Percentiles rank a stretch among this genome's conserved stretches.
phyloP scores from a whole-genome alignment of 2,888 invertebrate species.

The Erebia ligea region DNA sequence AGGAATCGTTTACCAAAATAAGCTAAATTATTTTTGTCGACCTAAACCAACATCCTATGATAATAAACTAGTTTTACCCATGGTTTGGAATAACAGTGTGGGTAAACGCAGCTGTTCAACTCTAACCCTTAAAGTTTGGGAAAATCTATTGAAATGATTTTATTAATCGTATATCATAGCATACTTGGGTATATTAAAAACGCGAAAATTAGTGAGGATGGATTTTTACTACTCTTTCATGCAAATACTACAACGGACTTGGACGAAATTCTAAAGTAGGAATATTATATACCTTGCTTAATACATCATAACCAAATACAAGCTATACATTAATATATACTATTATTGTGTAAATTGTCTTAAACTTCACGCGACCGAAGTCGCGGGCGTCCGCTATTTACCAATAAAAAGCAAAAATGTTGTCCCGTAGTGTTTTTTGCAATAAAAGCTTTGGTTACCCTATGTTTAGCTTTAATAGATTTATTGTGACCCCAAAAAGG shows the following conservation, averaged over 20 bases:
- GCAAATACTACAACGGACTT: no score
- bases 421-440: background rate
- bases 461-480: slow-evolving; percentile 23
- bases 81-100: background rate
- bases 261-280: no score
- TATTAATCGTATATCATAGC: background rate
- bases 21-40: background rate
- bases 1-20: background rate
- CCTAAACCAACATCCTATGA: background rate
- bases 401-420: no score
- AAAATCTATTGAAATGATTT: background rate
- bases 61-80: background rate
- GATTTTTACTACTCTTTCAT: no score
- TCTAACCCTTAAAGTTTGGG: background rate
- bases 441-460: slow-evolving; percentile 9
- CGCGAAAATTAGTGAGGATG: no score
- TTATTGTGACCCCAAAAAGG: slow-evolving; percentile 30
- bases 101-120: background rate
- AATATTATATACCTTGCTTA: no score
- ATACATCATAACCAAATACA: no score
- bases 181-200: no score
- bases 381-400: no score
- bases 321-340: no score
- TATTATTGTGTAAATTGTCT: no score
- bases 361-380: no score